Base-by-base conservation (phyloP, 1,140 invertebrate species). In the Aphidius ervi region DNA sequence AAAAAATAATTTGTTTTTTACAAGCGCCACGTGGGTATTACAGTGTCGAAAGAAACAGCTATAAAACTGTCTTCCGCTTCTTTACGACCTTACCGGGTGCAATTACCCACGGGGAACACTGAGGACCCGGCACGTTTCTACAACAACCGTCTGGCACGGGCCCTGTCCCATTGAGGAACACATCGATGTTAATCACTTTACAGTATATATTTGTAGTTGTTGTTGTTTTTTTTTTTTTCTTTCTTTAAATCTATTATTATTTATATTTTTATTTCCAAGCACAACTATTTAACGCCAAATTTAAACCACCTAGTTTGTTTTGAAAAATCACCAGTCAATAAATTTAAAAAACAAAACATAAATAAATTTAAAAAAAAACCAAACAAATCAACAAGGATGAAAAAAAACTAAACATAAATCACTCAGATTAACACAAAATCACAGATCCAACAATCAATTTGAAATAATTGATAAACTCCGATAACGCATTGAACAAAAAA, bases 11-110 rank as follows among this genome's bases (percentile, higher is more conserved):
- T 47, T 57, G 70, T 69, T 65, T 65, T 74, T 75, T 75, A 72
- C 69, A 73, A 76, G 67, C 70, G 72, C 73, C 76, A 78, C 76
- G 76, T 78, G 76, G 74, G 67, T 70, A 68, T 31, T 54, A 54
- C 52, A 54, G 52, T 54, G 67, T 61, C 62, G 67, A 54, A 54
- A 54, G 52, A 54, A 54, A 54, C 52, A 54, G 68, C 71, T 72
- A 74, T 74, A 74, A 76, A 77, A 78, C 75, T 77, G 75, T 77
- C 74, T 75, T 75, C 73, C 67, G 71, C 70, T 76, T 73, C 70
- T 76, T 77, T 75, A 76, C 68, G 75, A 72, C 60, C 68, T 70
- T 62, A 67, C 68, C 62, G 62, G 69, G 67, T 66, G 66, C 72
- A 67, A 71, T 72, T 73, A 72, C 73, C 68, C 67, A 70, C 70